Evolutionary conservation across 2,888 invertebrate genomes (phyloP), one percentile per base, ranked within the genome.

Genomic region (Lasioglossum pauxillum): DNA sequence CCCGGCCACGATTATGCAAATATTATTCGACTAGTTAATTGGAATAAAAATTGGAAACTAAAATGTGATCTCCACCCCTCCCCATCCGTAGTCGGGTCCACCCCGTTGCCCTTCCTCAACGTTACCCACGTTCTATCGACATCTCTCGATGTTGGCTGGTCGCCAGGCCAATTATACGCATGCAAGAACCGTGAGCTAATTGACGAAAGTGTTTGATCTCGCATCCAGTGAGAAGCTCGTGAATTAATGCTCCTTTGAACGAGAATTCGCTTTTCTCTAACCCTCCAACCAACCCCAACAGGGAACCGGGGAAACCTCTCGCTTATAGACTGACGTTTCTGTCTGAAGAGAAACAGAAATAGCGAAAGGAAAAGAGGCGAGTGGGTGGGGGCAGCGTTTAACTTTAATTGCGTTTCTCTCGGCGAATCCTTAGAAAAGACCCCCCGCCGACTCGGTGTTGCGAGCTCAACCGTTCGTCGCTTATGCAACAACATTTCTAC

Each of bases 341-440:
- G 84, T 86, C 86, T 81, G 79, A 83, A 84, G 80, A 78, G 78
- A 84, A 80, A 88, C 82, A 80, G 88, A 83, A 85, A 88, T 78
- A 81, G 78, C 79, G 35, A 80, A 85, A 83, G 84, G 83, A 83
- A 82, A 81, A 82, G 78, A 80, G 78, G 78, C 82, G 69, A 31
- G 84, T 75, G 73, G 83, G 81, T 64, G 80, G 81, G 73, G 90
- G 82, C 88, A 89, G 89, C 93, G 92, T 94, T 94, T 93, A 94
- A 94, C 92, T 94, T 94, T 94, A 93, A 94, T 94, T 94, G 94
- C 93, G 91, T 92, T 91, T 91, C 91, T 90, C 91, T 90, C 90
- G 73, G 87, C 81, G 93, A 94, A 94, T 91, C 93, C 93, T 90
- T 94, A 93, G 91, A 88, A 94, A 90, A 89, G 89, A 89, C 89